Evolutionary conservation across 2,113 vertebrate species (phyloP), one percentile per base, ranked within the genome.

Genomic region (Calidris pugnax): DNA sequence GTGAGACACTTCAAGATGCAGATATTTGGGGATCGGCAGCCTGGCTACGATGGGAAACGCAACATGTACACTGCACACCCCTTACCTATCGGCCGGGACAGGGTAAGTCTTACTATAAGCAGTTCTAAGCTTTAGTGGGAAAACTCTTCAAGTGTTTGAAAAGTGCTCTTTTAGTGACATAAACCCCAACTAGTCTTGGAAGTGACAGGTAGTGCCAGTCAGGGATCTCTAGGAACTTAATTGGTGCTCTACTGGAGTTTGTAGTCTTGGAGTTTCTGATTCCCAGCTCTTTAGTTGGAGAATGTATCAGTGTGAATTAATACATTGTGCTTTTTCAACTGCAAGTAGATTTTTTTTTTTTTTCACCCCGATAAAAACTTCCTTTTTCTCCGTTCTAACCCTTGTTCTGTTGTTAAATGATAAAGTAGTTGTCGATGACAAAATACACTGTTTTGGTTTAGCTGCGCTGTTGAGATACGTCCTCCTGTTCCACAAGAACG

Each of bases 1-100:
- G 99, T 99, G 78, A 98, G 99, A 64, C 99, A 99, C 97, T 99
- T 99, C 98, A 99, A 99, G 98, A 99, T 99, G 99, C 99, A 99
- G 79, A 99, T 99, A 95, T 99, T 99, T 98, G 99, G 99, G 68
- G 99, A 99, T 95, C 98, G 99, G 43, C 99, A 99, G 95, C 99
- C 99, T 66, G 99, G 99, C 4, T 99, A 99, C 11, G 99, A 99
- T 50, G 99, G 99, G 91, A 99, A 99, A 97, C 98, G 99, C 94
- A 99, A 99, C 97, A 99, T 99, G 99, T 99, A 99, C 92, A 99
- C 99, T 3, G 99, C 99, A 27, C 99, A 99, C 76, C 99, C 99
- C 7, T 96, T 99, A 74, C 99, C 99, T 50, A 99, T 99, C 32
- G 99, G 99, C 88, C 98, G 99, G 76, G 99, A 99, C 75, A 95